Evolutionary conservation across 2,797 vertebrate genomes (phyloP), one percentile per base, ranked within the genome.

Genomic region (Holocentrus rufus): DNA sequence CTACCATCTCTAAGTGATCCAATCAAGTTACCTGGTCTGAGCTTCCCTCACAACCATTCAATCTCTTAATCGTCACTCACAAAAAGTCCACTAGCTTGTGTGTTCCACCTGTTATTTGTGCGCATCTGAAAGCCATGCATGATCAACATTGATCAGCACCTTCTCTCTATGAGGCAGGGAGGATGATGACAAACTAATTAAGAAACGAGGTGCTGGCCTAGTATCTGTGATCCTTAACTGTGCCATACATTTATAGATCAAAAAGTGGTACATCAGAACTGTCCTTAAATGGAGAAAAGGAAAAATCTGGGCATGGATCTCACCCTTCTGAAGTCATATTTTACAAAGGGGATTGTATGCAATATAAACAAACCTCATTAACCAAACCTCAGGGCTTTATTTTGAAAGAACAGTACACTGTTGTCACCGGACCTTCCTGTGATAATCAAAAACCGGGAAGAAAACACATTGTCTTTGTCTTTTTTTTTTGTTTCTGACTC

Each of bases 221-320:
- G 57, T 65, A 58, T 75, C 61, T 53, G 36, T 56, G 58, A 79
- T 73, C 54, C 25, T 9, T 53, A 76, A 66, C 49, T 36, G 54
- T 76, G 52, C 65, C 62, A 65, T 50, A 30, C 72, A 72, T 79
- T 73, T 83, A 69, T 60, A 81, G 80, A 82, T 81, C 69, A 77
- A 78, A 71, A 64, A 57, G 60, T 52, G 14, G 44, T 58, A 56
- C 20, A 50, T 72, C 69, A 69, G 36, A 68, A 62, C 30, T 77
- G 76, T 73, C 50, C 62, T 52, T 20, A 8, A 2, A 15, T 18
- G 31, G 30, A 22, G 62, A n/a, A 30, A 20, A 7, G 39, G 22
- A 39, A 10, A 10, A 9, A 39, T 8, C 9, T 9, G 36, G 7
- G 9, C 7, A 39, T 8, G 36, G 25, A 1, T 6, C 36, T 36